Percentiles rank a stretch among this genome's conserved stretches.
phyloP scores from a whole-genome alignment of 1,140 invertebrate genomes.

The Thereuonema tuberculata region DNA sequence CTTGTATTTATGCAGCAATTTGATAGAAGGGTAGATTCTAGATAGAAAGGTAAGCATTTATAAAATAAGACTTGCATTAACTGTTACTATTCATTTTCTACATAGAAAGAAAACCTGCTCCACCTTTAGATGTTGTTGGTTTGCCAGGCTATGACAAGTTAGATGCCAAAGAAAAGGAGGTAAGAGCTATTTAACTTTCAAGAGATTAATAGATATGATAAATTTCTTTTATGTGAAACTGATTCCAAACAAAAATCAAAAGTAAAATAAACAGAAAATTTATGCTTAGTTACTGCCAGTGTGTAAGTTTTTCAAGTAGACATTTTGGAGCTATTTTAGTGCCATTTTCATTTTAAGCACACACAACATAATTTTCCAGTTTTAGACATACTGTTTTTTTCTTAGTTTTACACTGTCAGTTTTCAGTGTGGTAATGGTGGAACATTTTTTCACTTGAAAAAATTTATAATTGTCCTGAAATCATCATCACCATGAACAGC shows the following conservation, averaged over 20 bases:
- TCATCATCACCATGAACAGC: too few species aligned
- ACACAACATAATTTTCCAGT: not conserved
- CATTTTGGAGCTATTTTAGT: not conserved
- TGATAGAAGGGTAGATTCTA: too few species aligned
- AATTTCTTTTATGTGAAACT: too few species aligned
- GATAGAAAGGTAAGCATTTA: too few species aligned
- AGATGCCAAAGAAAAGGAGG: constrained; percentile 49
- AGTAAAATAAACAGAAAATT: not conserved
- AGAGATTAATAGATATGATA: not conserved
- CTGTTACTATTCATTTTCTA: not conserved
- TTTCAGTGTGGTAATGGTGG: too few species aligned
- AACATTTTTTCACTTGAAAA: too few species aligned
- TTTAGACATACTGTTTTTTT: too few species aligned
- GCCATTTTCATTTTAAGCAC: not conserved
- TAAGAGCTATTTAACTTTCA: constrained; percentile 11
- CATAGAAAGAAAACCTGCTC: constrained; percentile 26
- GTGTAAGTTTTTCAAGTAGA: not conserved
- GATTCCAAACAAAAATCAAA: too few species aligned
- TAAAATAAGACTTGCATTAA: not conserved
- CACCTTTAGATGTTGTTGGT: constrained; percentile 57
- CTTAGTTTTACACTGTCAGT: too few species aligned
- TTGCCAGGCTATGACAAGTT: constrained; percentile 59
- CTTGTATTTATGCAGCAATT: too few species aligned
- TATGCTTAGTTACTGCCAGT: not conserved
- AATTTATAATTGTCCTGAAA: too few species aligned